Evolutionary conservation across 2,888 invertebrate genomes (phyloP).

Genomic region (Xylophagus ater): DNA sequence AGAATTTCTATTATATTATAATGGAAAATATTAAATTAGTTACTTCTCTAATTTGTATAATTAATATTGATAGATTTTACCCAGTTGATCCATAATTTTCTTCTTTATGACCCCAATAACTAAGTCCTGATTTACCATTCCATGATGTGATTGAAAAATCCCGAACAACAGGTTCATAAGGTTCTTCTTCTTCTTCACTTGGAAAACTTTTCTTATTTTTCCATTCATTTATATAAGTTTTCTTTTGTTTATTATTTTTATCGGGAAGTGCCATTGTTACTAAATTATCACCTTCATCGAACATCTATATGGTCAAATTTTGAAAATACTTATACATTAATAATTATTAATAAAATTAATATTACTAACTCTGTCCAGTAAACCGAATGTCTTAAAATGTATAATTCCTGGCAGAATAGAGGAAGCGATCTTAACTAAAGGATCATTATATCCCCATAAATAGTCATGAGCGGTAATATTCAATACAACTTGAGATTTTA

Average conservation of each 20-base stretch:
- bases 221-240: not conserved
- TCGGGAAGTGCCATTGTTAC: constrained; percentile 39
- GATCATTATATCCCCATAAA: constrained; percentile 74
- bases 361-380: constrained; percentile 62
- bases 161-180: constrained; percentile 24
- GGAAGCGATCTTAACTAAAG: constrained; percentile 56
- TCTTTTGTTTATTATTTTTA: not conserved
- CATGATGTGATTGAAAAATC: constrained; percentile 48
- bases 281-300: constrained; percentile 50
- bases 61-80: too few relatives aligned
- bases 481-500: constrained; percentile 52
- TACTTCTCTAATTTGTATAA: constrained; percentile 2
- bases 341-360: constrained; percentile 1
- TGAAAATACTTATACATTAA: not conserved
- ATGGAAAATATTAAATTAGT: not conserved
- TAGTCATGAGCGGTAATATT: constrained; percentile 55
- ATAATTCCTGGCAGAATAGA: constrained; percentile 57
- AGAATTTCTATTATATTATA: constrained; percentile 37
- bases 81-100: too few relatives aligned
- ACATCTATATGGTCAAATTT: constrained; percentile 40
- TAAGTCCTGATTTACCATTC: constrained; percentile 55
- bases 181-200: not conserved
- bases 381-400: constrained; percentile 67
- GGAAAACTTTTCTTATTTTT: not conserved
- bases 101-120: constrained; percentile 51